These are phyloP conservation scores for Melanostigma gelatinosum DNA, from an alignment of 2,113 vertebrate species.

Conservation along the genomic window DNA sequence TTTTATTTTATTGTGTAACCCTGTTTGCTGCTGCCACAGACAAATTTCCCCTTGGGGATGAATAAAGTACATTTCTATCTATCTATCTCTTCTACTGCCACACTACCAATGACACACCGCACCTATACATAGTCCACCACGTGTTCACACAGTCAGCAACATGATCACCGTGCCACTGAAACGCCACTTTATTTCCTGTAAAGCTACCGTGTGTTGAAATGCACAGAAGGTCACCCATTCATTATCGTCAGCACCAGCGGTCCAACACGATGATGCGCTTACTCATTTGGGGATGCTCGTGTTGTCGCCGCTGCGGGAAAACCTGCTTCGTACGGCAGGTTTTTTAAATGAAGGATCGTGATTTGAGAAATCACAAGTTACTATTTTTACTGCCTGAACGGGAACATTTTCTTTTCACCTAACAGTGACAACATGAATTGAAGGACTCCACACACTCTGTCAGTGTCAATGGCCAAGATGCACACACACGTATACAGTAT, in stretches of 20 bases:
- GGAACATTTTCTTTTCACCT: conserved; percentile 1
- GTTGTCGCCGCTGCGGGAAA: neutral
- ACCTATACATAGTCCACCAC: neutral
- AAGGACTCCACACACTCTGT: conserved; percentile 11
- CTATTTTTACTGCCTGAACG: neutral
- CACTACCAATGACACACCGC: neutral
- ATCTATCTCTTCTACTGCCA: neutral
- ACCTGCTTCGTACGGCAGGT: neutral
- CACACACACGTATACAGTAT: too few species aligned
- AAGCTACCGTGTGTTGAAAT: neutral
- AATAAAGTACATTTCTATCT: too few species aligned
- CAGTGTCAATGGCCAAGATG: too few species aligned
- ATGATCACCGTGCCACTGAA: neutral
- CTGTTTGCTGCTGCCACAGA: too few species aligned
- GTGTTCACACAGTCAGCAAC: neutral
- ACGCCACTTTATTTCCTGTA: neutral
- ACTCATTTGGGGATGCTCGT: neutral
- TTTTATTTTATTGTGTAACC: too few species aligned
- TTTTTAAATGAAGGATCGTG: neutral
- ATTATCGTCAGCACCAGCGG: neutral
- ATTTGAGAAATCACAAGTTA: neutral
- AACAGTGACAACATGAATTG: conserved; percentile 9
- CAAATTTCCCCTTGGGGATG: too few species aligned
- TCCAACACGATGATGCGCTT: neutral
- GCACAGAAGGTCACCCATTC: conserved; percentile 2